Percentiles rank a stretch among this genome's conserved stretches.
Evolutionary conservation across 1,140 invertebrate genomes (phyloP).

Genomic region (Scaptomyza pallida): DNA sequence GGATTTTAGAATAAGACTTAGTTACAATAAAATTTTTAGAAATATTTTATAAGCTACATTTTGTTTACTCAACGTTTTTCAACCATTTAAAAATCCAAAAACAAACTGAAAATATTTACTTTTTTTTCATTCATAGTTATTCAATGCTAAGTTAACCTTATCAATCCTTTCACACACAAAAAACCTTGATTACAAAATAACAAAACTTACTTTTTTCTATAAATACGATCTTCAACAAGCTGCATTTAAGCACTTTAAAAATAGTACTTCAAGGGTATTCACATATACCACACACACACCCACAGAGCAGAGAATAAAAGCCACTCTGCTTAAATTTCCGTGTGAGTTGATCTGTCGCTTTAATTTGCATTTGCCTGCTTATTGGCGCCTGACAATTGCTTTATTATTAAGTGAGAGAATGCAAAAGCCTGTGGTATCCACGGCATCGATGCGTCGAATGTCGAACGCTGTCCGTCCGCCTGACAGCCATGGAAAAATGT

Average conservation of each 20-base stretch:
- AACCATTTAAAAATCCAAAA: too few relatives aligned
- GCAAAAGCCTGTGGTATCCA: background rate
- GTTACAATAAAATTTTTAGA: too few relatives aligned
- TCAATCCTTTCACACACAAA: too few relatives aligned
- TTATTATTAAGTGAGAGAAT: conserved; percentile 37
- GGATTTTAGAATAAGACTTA: too few relatives aligned
- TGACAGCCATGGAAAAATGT: conserved; percentile 25
- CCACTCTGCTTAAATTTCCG: conserved; percentile 17
- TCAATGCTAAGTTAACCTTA: too few relatives aligned
- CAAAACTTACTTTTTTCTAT: too few relatives aligned
- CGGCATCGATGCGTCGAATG: conserved; percentile 35
- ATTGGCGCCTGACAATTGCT: conserved; percentile 41
- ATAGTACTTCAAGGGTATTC: background rate
- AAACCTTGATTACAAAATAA: too few relatives aligned
- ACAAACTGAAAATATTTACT: too few relatives aligned
- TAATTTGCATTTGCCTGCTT: conserved; percentile 36
- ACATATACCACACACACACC: background rate
- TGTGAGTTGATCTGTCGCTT: conserved; percentile 50
- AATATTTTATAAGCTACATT: too few relatives aligned
- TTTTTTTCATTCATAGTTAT: too few relatives aligned
- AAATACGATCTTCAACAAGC: background rate
- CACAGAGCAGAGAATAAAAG: too few relatives aligned
- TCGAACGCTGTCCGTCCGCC: background rate
- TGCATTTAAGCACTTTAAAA: conserved; percentile 4
- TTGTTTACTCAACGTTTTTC: too few relatives aligned